Conservation (phyloP, 1,140 invertebrate genomes). For the Philaenus spumarius region DNA sequence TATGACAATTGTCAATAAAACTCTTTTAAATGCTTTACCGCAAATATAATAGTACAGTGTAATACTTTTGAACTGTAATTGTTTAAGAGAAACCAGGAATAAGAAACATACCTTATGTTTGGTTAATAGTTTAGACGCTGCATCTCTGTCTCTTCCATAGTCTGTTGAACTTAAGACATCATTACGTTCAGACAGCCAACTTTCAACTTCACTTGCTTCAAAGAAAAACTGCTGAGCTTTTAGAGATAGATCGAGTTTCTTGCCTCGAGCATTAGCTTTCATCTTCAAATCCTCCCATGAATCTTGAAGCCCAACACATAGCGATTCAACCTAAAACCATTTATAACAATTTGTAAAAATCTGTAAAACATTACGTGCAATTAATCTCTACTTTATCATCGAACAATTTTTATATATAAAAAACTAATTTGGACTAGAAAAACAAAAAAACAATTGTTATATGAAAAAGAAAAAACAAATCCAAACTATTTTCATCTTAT, state of each 20-base stretch:
- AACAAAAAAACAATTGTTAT: too few relatives aligned
- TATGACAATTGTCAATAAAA: too few relatives aligned
- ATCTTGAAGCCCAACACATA: conserved; percentile 54
- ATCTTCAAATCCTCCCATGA: conserved; percentile 64
- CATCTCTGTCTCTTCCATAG: conserved; percentile 79
- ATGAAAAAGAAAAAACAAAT: too few relatives aligned
- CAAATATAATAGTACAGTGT: too few relatives aligned
- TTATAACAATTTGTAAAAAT: not conserved
- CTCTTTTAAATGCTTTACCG: too few relatives aligned
- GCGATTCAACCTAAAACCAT: conserved; percentile 47
- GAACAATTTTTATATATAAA: too few relatives aligned
- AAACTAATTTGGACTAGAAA: too few relatives aligned
- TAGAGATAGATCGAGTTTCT: conserved; percentile 75
- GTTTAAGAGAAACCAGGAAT: too few relatives aligned
- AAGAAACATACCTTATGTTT: conserved; percentile 70
- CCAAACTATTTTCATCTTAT: too few relatives aligned
- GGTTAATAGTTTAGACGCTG: conserved; percentile 83
- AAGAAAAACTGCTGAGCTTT: conserved; percentile 86
- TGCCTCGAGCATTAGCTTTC: conserved; percentile 61
- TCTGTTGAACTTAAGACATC: conserved; percentile 74
- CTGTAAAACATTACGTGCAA: too few relatives aligned
- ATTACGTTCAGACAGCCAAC: conserved; percentile 84
- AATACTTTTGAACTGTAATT: too few relatives aligned
- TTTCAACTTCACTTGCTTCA: conserved; percentile 87
- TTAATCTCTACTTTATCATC: too few relatives aligned